Evolutionary conservation across 2,797 vertebrate genomes (phyloP).

Genomic region (Neostethus bicornis): DNA sequence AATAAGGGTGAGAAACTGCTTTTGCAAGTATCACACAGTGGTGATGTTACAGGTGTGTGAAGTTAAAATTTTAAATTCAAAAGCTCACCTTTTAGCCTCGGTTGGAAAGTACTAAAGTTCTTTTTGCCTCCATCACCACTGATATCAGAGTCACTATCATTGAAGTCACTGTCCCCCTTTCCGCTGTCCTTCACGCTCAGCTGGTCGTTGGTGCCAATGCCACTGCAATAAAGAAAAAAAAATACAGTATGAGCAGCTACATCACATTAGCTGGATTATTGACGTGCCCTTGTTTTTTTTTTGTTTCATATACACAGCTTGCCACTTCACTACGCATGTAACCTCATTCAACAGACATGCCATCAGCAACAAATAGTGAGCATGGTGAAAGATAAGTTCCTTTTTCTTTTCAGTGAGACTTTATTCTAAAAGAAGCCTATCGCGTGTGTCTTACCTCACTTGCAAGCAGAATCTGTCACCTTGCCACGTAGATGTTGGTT

Average conservation of each 20-base stretch:
- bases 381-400: conserved; percentile 42
- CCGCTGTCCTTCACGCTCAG: conserved; percentile 85
- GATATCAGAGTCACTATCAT: conserved; percentile 80
- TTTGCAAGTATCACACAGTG: conserved; percentile 15
- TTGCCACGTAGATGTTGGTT: conserved; percentile 68
- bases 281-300: conserved; percentile 40
- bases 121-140: conserved; percentile 76
- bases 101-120: conserved; percentile 68
- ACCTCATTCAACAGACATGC: conserved; percentile 48
- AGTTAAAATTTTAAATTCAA: not conserved
- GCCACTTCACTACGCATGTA: conserved; percentile 29
- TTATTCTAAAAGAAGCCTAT: conserved; percentile 33
- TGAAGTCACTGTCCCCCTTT: conserved; percentile 85
- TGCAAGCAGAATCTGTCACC: conserved; percentile 78
- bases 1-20: conserved; percentile 25
- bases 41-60: not conserved
- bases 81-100: conserved; percentile 72
- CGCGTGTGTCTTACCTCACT: conserved; percentile 76
- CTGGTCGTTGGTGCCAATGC: conserved; percentile 77
- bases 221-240: conserved; percentile 74
- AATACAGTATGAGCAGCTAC: conserved; percentile 59
- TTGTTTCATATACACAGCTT: conserved; percentile 16
- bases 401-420: conserved; percentile 24
- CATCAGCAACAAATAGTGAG: conserved; percentile 34
- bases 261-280: conserved; percentile 73